phyloP scores from a whole-genome alignment of 1,140 invertebrate genomes.

The Teleogryllus occipitalis region DNA sequence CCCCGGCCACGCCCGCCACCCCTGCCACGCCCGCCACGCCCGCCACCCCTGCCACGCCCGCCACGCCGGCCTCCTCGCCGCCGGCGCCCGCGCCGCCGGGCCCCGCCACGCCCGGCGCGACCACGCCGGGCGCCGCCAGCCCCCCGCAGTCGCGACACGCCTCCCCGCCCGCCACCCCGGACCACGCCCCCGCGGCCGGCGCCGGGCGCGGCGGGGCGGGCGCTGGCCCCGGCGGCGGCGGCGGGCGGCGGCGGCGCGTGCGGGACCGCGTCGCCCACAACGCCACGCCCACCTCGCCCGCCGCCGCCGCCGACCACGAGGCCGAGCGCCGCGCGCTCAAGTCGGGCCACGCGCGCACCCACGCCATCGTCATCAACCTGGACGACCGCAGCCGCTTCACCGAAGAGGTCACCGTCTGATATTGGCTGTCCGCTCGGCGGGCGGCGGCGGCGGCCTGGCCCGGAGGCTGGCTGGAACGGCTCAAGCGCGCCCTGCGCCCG shows the following conservation, averaged over 20 bases:
- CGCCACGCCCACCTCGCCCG: no score
- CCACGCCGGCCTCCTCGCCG: no score
- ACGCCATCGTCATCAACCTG: slow-evolving; percentile 65
- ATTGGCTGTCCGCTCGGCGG: no score
- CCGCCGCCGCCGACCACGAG: neutral
- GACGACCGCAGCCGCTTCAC: slow-evolving; percentile 71
- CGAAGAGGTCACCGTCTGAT: slow-evolving; percentile 68
- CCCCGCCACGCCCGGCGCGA: no score
- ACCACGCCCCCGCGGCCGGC: neutral
- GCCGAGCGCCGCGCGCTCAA: neutral
- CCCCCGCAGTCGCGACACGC: neutral
- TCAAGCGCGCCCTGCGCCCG: no score
- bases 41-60: no score
- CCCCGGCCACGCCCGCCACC: no score
- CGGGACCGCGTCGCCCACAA: neutral
- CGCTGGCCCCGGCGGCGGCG: neutral
- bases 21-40: neutral
- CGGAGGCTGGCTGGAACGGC: no score
- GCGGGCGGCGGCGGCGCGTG: neutral
- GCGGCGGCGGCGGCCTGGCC: no score
- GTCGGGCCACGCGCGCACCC: slow-evolving; percentile 36
- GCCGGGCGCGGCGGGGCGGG: neutral
- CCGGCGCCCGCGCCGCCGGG: no score
- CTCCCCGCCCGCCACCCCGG: neutral
- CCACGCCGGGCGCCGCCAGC: neutral